Conservation (phyloP, 2,888 invertebrate species). For the Cephus pulcher region DNA sequence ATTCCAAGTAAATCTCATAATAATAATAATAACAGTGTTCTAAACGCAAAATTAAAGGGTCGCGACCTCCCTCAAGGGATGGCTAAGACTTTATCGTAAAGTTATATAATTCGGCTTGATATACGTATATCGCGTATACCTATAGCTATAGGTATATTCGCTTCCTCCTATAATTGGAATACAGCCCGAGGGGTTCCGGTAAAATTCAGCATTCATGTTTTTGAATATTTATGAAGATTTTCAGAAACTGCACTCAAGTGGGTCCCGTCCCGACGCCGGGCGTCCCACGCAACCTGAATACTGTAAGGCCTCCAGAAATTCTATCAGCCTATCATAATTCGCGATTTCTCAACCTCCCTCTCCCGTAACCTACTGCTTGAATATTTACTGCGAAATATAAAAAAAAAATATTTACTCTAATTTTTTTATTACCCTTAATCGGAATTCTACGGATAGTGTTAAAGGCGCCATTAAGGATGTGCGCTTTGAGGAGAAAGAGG, state of each 20-base stretch:
- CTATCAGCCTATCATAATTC: neutral
- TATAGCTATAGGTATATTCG: neutral
- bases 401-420: neutral
- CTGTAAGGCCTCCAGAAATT: neutral
- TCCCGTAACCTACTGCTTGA: neutral
- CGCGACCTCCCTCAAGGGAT: neutral
- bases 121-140: neutral
- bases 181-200: slow-evolving; percentile 1
- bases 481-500: neutral
- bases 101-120: neutral
- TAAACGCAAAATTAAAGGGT: neutral
- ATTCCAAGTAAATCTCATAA: neutral
- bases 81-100: neutral
- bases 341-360: neutral
- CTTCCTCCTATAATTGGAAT: neutral
- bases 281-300: neutral
- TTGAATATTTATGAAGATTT: slow-evolving; percentile 34
- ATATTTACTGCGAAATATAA: neutral
- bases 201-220: slow-evolving; percentile 16
- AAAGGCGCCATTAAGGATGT: neutral
- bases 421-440: neutral
- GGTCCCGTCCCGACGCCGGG: slow-evolving; percentile 22
- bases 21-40: neutral
- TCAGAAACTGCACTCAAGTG: slow-evolving; percentile 15
- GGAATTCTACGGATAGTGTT: neutral